A percentile compares a stretch with the other conserved stretches of the same genome.
Conservation (phyloP, 2,797 vertebrate species). For the Parotocinclus haroldoi region DNA sequence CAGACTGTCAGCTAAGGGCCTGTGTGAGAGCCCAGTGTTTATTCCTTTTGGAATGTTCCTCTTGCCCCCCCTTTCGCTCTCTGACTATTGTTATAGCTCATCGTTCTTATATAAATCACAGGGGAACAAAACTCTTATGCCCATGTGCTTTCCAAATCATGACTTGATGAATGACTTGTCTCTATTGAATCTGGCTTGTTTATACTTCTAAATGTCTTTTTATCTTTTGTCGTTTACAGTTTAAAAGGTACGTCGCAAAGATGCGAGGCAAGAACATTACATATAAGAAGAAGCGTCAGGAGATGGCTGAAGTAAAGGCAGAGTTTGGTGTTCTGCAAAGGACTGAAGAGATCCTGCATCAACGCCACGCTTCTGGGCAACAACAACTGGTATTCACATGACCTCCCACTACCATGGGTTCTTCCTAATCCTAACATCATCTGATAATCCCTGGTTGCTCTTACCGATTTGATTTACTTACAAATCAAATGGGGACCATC, state of each 20-base stretch:
- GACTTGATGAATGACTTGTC: neutral
- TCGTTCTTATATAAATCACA: slow-evolving; percentile 2
- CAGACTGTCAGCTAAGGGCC: no score
- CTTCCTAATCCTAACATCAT: neutral
- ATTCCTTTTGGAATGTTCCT: slow-evolving; percentile 24
- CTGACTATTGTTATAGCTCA: slow-evolving; percentile 9
- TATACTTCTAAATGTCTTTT: neutral
- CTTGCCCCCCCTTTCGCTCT: neutral
- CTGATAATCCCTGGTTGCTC: neutral
- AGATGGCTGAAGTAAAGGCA: slow-evolving; percentile 81
- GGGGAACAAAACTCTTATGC: no score
- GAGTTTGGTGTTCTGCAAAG: slow-evolving; percentile 89
- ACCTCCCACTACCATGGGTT: neutral
- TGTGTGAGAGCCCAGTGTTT: slow-evolving; percentile 36
- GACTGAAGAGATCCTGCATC: slow-evolving; percentile 87
- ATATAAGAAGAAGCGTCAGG: slow-evolving; percentile 87
- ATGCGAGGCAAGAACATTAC: slow-evolving; percentile 84
- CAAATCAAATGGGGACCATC: no score
- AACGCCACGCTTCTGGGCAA: slow-evolving; percentile 78
- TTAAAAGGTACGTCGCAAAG: slow-evolving; percentile 90
- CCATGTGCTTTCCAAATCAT: neutral
- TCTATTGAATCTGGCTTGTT: neutral
- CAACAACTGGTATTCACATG: slow-evolving; percentile 82
- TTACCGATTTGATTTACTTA: no score
- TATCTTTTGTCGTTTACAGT: slow-evolving; percentile 60